Percentiles rank a stretch among this genome's conserved stretches.
phyloP scores from a whole-genome alignment of 2,888 invertebrate species.

The Hemithea aestivaria region DNA sequence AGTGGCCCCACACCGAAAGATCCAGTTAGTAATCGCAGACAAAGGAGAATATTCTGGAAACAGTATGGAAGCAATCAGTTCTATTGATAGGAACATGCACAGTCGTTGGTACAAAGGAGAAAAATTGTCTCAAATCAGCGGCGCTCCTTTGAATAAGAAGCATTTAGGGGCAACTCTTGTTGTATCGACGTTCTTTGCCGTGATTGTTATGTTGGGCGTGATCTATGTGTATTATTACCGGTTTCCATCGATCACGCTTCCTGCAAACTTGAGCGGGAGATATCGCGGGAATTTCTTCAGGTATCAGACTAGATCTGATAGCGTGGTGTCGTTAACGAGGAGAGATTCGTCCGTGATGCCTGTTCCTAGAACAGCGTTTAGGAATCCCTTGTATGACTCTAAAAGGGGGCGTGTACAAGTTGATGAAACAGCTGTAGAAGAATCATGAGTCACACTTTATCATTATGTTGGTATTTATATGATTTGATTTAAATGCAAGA shows the following conservation, averaged over 20 bases:
- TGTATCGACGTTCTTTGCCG: constrained; percentile 56
- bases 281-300: constrained; percentile 45
- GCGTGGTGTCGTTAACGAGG: constrained; percentile 61
- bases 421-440: constrained; percentile 44
- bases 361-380: constrained; percentile 49
- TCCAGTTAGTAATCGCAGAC: constrained; percentile 62
- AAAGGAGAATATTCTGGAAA: constrained; percentile 53
- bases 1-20: constrained; percentile 29
- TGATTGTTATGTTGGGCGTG: constrained; percentile 41
- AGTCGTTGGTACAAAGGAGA: constrained; percentile 43
- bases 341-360: constrained; percentile 52
- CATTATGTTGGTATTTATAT: too few species aligned
- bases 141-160: constrained; percentile 48
- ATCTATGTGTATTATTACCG: constrained; percentile 62
- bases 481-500: too few species aligned
- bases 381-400: constrained; percentile 66
- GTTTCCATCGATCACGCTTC: constrained; percentile 37
- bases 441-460: constrained; percentile 25
- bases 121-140: constrained; percentile 47
- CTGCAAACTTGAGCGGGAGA: constrained; percentile 28
- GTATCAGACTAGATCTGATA: constrained; percentile 58
- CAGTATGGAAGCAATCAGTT: constrained; percentile 50
- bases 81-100: constrained; percentile 42
- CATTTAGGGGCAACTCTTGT: constrained; percentile 54
- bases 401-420: constrained; percentile 57